phyloP scores from a whole-genome alignment of 2,113 vertebrate genomes.

The Sturnus vulgaris region DNA sequence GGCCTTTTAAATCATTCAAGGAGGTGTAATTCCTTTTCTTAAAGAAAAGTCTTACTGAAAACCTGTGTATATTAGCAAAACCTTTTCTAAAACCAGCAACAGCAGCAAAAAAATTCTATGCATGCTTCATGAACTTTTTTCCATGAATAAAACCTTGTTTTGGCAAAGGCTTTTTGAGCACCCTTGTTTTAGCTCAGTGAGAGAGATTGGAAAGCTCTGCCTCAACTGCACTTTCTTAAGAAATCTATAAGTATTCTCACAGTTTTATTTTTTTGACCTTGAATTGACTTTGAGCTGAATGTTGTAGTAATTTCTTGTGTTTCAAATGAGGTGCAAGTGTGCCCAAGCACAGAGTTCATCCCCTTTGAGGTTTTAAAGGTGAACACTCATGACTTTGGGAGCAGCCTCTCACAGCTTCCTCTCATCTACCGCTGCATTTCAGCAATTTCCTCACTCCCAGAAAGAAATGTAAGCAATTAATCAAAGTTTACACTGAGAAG shows the following conservation, averaged over 20 bases:
- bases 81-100: not conserved
- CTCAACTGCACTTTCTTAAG: not conserved
- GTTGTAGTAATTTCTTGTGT: not conserved
- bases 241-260: not conserved
- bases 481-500: not conserved
- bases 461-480: conserved; percentile 1
- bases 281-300: not conserved
- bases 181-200: not conserved
- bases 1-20: not conserved
- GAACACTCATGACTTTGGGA: not conserved
- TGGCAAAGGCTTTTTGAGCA: not conserved
- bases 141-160: not conserved
- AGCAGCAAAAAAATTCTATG: not conserved
- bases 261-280: not conserved
- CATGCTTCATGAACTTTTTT: not conserved
- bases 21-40: not conserved
- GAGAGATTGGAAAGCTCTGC: not conserved
- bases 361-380: not conserved
- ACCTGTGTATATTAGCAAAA: not conserved
- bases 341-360: not conserved
- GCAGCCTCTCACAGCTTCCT: not conserved
- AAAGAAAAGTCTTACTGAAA: not conserved
- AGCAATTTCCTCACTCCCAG: not conserved
- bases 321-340: not conserved
- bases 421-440: not conserved